Percentiles rank a stretch among this genome's conserved stretches.
Evolutionary conservation across 2,888 invertebrate genomes (phyloP).

Genomic region (Chrysotoxum bicinctum): DNA sequence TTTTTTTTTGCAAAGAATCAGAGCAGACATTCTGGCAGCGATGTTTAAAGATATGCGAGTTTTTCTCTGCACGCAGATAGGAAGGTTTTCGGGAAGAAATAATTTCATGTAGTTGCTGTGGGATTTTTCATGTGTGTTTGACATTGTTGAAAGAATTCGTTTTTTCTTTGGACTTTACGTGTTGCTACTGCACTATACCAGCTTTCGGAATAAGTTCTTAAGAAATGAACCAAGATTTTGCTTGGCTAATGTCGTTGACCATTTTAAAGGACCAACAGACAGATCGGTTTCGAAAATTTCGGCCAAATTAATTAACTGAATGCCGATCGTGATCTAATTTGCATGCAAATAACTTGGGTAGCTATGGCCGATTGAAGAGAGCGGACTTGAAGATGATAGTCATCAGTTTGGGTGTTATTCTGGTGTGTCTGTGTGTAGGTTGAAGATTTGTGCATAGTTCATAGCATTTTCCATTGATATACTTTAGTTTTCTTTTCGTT

Average conservation of each 20-base stretch:
- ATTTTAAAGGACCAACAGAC: constrained; percentile 5
- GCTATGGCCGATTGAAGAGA: constrained; percentile 21
- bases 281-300: constrained; percentile 29
- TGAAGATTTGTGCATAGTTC: not conserved
- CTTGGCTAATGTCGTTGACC: constrained; percentile 26
- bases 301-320: constrained; percentile 62
- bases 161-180: not conserved
- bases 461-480: not conserved
- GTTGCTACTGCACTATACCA: constrained; percentile 7
- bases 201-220: constrained; percentile 13
- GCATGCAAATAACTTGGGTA: constrained; percentile 44
- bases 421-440: not conserved
- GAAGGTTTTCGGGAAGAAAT: constrained; percentile 19
- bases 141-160: constrained; percentile 37
- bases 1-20: constrained; percentile 45
- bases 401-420: not conserved
- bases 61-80: constrained; percentile 60
- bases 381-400: constrained; percentile 9
- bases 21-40: constrained; percentile 72
- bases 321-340: constrained; percentile 52
- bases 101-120: constrained; percentile 15
- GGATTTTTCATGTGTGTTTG: constrained; percentile 48
- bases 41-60: constrained; percentile 61
- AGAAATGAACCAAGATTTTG: not conserved
- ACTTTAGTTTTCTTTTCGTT: not conserved